Evolutionary conservation across 2,888 invertebrate genomes (phyloP).

Genomic region (Crossocerus cetratus): DNA sequence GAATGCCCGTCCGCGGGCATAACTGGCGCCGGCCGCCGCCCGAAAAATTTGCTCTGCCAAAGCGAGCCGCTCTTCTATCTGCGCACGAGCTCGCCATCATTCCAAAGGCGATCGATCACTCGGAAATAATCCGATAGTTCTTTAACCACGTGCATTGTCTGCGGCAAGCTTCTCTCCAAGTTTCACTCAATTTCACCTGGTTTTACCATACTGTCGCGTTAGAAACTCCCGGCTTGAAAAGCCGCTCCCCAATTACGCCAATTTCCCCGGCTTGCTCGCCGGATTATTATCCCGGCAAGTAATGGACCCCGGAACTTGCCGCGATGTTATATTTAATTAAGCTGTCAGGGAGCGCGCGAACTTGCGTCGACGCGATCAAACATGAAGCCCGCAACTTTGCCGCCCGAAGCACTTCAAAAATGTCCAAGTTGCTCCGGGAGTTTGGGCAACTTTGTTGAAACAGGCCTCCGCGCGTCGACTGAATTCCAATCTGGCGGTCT

Average conservation of each 20-base stretch:
- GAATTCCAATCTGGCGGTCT: too few species aligned
- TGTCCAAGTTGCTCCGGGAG: too few species aligned
- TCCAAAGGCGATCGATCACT: conserved; percentile 39
- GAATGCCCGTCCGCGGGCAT: not conserved
- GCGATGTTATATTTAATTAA: conserved; percentile 3
- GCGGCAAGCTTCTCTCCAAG: not conserved
- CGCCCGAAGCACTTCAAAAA: not conserved
- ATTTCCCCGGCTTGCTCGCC: not conserved
- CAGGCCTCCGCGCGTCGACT: too few species aligned
- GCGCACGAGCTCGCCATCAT: conserved; percentile 6
- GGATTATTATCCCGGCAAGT: not conserved
- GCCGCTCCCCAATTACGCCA: not conserved
- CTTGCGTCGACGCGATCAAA: not conserved
- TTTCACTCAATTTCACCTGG: not conserved
- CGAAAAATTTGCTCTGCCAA: conserved; percentile 29
- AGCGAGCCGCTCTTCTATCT: conserved; percentile 25
- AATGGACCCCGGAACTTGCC: not conserved
- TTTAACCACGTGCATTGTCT: conserved; percentile 39
- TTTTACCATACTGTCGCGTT: too few species aligned
- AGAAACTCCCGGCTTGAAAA: too few species aligned
- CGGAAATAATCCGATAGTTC: conserved; percentile 37
- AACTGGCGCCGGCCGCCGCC: not conserved
- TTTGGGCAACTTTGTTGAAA: too few species aligned
- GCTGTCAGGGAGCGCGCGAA: not conserved
- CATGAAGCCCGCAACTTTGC: not conserved